phyloP scores from a whole-genome alignment of 1,140 invertebrate species.

The Caenorhabditis briggsae region DNA sequence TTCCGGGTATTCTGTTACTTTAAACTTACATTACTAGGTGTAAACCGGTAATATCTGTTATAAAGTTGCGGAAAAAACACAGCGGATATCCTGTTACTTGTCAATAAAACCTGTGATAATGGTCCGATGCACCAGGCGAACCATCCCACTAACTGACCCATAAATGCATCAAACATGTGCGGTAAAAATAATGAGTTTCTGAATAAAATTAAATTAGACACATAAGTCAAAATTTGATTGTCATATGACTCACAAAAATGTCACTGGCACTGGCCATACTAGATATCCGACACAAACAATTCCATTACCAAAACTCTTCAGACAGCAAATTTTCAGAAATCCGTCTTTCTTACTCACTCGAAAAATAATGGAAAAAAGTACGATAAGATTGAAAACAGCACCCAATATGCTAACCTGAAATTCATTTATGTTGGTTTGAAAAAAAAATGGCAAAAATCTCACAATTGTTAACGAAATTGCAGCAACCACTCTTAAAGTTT shows the following conservation, averaged over 20 bases:
- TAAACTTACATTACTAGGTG: conserved; percentile 7
- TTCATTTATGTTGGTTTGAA: not conserved
- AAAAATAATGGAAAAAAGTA: not conserved
- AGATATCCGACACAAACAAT: conserved; percentile 32
- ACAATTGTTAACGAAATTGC: conserved; percentile 4
- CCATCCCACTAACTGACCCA: conserved; percentile 28
- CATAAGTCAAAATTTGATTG: too few relatives aligned
- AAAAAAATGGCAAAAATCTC: not conserved
- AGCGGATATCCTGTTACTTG: not conserved
- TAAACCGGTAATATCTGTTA: not conserved
- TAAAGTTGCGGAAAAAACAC: conserved; percentile 31
- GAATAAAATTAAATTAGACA: not conserved
- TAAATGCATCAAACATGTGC: conserved; percentile 34
- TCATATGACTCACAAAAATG: conserved; percentile 14
- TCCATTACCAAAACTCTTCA: conserved; percentile 28
- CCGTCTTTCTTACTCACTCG: conserved; percentile 8
- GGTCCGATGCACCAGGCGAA: conserved; percentile 28
- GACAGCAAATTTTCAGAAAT: conserved; percentile 29
- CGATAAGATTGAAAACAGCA: conserved; percentile 12
- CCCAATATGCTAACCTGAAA: not conserved
- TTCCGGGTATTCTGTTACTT: not conserved
- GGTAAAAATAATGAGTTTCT: conserved; percentile 6
- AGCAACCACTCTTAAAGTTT: not conserved
- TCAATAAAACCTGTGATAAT: conserved; percentile 15
- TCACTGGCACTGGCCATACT: conserved; percentile 8